These are phyloP conservation scores for Drosophila fulvimacula DNA, from an alignment of 2,888 invertebrate species.

Conservation along the genomic window DNA sequence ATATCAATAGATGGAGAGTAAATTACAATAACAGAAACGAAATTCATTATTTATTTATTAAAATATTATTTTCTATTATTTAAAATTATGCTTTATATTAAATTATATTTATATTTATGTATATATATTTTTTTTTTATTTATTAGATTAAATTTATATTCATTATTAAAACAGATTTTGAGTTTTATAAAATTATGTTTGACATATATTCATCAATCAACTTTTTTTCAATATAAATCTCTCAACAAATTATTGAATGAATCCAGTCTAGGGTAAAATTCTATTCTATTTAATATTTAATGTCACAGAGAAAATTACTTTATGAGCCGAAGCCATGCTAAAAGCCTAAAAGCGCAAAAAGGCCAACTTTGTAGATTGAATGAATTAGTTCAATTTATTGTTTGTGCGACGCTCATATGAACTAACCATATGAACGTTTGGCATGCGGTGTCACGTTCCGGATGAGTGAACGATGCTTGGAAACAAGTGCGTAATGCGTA, in stretches of 20 bases:
- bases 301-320: background rate
- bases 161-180: too few species aligned
- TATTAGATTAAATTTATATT: too few species aligned
- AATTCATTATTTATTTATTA: too few species aligned
- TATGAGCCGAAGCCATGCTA: conserved; percentile 3
- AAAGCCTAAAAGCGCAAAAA: background rate
- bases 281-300: background rate
- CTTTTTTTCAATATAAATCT: too few species aligned
- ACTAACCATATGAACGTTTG: conserved; percentile 36
- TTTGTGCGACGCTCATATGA: conserved; percentile 19
- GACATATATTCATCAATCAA: too few species aligned
- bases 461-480: conserved; percentile 44
- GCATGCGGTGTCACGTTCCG: conserved; percentile 52
- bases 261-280: background rate
- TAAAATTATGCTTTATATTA: too few species aligned
- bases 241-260: background rate
- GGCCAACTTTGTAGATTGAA: conserved; percentile 6
- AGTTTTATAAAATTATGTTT: too few species aligned
- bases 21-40: too few species aligned
- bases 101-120: too few species aligned
- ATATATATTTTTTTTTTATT: too few species aligned
- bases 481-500: conserved; percentile 52
- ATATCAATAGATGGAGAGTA: too few species aligned
- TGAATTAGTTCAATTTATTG: conserved; percentile 62
- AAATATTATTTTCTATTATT: too few species aligned